A percentile compares a stretch with the other conserved stretches of the same genome.
phyloP scores from a whole-genome alignment of 2,113 vertebrate genomes.

The Zosterops lateralis region DNA sequence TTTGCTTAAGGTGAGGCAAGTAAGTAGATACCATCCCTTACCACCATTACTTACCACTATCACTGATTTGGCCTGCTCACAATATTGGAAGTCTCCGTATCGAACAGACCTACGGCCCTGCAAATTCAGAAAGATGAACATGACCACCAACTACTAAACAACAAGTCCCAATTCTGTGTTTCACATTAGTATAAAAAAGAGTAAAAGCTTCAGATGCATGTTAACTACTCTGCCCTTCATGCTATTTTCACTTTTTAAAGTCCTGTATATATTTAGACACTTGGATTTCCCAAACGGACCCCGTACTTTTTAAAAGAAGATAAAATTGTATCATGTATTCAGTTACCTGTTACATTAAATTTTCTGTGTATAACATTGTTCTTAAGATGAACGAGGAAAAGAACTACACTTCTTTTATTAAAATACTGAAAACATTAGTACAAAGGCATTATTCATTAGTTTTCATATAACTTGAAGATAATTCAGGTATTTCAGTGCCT shows the following conservation, averaged over 20 bases:
- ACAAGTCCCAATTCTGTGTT: background rate
- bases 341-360: background rate
- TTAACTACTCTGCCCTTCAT: background rate
- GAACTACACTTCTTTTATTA: background rate
- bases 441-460: background rate
- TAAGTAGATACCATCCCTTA: conserved; percentile 66
- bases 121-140: background rate
- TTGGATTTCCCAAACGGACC: background rate
- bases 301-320: background rate
- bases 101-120: conserved; percentile 95
- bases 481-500: background rate
- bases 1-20: background rate
- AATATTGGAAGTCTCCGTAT: conserved; percentile 92
- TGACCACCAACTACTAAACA: background rate
- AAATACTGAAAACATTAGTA: background rate
- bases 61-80: conserved; percentile 93
- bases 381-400: background rate
- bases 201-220: background rate
- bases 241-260: background rate
- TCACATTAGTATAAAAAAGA: background rate
- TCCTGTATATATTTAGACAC: background rate
- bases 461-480: background rate
- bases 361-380: background rate
- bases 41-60: conserved; percentile 95
- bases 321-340: background rate